These are phyloP conservation scores for Chiridota heheva DNA, from an alignment of 35 echinoderm and acorn worm genomes.

Conservation along the genomic window DNA sequence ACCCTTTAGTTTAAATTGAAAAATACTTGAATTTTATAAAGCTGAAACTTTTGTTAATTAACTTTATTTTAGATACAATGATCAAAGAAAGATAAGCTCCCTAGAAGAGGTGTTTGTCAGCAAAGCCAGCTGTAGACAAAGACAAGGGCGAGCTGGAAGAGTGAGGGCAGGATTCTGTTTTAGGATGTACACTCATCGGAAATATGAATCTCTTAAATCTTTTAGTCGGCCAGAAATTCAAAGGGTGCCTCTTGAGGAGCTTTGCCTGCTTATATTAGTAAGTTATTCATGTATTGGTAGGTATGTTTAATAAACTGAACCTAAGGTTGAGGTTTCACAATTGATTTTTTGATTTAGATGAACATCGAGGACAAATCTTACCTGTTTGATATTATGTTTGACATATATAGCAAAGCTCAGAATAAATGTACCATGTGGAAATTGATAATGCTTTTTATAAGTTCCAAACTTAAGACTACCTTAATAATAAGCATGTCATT, in stretches of 20 bases:
- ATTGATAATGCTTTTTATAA: no score
- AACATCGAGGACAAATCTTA: no score
- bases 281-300: neutral
- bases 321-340: no score
- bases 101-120: conserved; percentile 81
- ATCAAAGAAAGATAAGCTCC: conserved; percentile 81
- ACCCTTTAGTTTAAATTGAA: neutral
- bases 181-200: conserved; percentile 73
- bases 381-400: no score
- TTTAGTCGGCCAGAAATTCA: conserved; percentile 90
- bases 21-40: neutral
- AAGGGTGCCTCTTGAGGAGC: conserved; percentile 82
- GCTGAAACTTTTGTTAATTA: neutral
- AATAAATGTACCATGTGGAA: no score
- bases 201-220: conserved; percentile 63
- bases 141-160: conserved; percentile 87
- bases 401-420: no score
- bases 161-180: conserved; percentile 87
- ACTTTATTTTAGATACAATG: conserved; percentile 68
- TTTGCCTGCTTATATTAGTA: conserved; percentile 92
- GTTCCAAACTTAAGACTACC: no score
- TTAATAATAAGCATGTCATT: no score
- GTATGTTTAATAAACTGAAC: no score
- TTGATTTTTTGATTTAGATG: no score
- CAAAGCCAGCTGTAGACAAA: conserved; percentile 92